Evolutionary conservation across 1,140 invertebrate genomes (phyloP), one percentile per base, ranked within the genome.

Genomic region (Pseudomyrmex gracilis): DNA sequence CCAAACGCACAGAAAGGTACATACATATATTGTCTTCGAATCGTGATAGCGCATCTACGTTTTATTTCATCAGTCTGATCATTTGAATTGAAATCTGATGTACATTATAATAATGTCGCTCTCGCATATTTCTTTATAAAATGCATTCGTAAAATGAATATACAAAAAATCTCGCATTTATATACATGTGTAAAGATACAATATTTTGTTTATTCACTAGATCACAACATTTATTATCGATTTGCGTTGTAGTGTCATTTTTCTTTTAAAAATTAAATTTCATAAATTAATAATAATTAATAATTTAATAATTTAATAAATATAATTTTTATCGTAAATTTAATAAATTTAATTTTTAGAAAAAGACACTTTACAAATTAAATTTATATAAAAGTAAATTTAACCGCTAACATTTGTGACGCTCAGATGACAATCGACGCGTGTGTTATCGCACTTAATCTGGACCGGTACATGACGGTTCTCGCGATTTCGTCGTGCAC

Each of bases 1-100:
- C 83, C 71, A n/a, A 17, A 45, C 60, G 60, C 67, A 53, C 71
- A 45, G 66, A 61, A 55, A 85, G 53, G 55, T 80, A n/a, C n/a
- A n/a, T n/a, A n/a, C n/a, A n/a, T n/a, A 45, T 70, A 80, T 70
- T 43, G 76, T 12, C 20, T 70, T 20, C 53, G 15, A 58, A 55
- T 80, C 76, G 58, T 55, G 66, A 12, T 60, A 5, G 43, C 49
- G 53, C 53, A 80, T 71, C 64, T 80, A 58, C 55, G 51, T 51
- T 51, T 10, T 34, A 34, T 34, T 34, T 34, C 5, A 5, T 34
- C 34, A 7, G 34, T 24, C 24, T 24, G 2, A 34, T 34, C 5
- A 34, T 34, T 34, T 71, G 64, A 61, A 58, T 80, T 70, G 70
- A 71, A 58, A 77, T 66, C 10, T 3, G 12, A 64, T 51, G 47